Base-by-base conservation (phyloP, 2,113 vertebrate genomes). In the Epinephelus fuscoguttatus region DNA sequence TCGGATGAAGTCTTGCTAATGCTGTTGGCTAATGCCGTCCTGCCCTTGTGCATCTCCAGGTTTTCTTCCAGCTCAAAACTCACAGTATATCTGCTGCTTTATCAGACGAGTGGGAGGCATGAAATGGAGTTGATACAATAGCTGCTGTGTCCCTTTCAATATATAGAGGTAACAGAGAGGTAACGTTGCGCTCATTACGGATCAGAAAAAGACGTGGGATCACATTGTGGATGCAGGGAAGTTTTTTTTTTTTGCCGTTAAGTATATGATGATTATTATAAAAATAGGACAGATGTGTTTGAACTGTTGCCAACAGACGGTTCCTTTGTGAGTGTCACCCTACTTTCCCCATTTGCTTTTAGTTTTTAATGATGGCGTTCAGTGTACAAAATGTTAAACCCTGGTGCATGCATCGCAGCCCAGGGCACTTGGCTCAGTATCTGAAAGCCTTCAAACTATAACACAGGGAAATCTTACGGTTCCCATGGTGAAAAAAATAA, bases 261-360 rank as follows among this genome's bases (percentile, higher is more conserved):
- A 53, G 30, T 69, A 11, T 15, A 60, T 37, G 47, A 78, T 37
- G 78, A 75, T 76, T 42, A 47, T 42, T 52, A 71, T 70, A 19
- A 73, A 86, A 85, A 76, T 76, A 45, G 69, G 71, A 78, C 72
- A 45, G 74, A 71, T 82, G 68, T 17, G 62, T 80, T 80, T 81
- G 80, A 89, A 68, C 45, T 3, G 42, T 62, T 49, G 84, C 74
- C 88, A 85, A 42, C 63, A 56, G 66, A 77, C 6, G 0, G 37
- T 25, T 82, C 75, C 73, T 70, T 40, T 69, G 75, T 2, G 72
- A 78, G 64, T 60, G 64, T 67, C 73, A 63, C 23, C 71, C 85
- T 55, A 50, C 30, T 81, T 87, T 84, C 53, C 30, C 7, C 27
- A 37, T 62, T 45, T 12, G 3, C 33, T 47, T 64, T 72, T 30